A percentile compares a stretch with the other conserved stretches of the same genome.
Conservation (phyloP, 2,113 vertebrate genomes). For the Scolopax mira region DNA sequence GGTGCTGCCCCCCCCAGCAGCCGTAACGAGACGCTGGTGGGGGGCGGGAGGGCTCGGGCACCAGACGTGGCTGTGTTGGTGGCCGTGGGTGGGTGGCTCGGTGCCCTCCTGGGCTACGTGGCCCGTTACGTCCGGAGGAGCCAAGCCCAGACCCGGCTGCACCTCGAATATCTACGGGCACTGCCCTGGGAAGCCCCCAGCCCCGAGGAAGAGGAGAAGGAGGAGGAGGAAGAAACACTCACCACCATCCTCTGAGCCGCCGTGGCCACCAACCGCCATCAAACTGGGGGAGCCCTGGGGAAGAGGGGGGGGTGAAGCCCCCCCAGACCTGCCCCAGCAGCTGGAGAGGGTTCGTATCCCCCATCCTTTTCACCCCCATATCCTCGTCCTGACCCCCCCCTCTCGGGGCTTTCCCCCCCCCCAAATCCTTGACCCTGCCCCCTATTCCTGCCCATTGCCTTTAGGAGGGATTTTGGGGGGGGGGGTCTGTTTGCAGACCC, state of each 20-base stretch:
- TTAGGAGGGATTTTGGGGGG: neutral
- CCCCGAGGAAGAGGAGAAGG: neutral
- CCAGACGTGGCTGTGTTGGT: conserved; percentile 78
- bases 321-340: neutral
- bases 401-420: rapidly evolving
- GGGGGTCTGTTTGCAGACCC: neutral
- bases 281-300: neutral
- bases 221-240: conserved; percentile 50
- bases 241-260: conserved; percentile 62
- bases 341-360: neutral
- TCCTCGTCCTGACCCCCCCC: rapidly evolving
- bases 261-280: neutral
- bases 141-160: conserved; percentile 71
- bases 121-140: conserved; percentile 79
- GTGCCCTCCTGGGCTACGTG: conserved; percentile 76
- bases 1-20: rapidly evolving
- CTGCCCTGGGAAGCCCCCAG: conserved; percentile 54
- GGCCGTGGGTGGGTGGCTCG: conserved; percentile 81
- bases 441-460: too few species aligned
- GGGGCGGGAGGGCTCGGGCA: conserved; percentile 64
- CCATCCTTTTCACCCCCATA: rapidly evolving
- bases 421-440: neutral
- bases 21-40: neutral
- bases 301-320: too few species aligned
- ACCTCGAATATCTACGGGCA: conserved; percentile 78